These are phyloP conservation scores for Pristis pectinata DNA, from an alignment of 2,797 vertebrate species.

Conservation along the genomic window DNA sequence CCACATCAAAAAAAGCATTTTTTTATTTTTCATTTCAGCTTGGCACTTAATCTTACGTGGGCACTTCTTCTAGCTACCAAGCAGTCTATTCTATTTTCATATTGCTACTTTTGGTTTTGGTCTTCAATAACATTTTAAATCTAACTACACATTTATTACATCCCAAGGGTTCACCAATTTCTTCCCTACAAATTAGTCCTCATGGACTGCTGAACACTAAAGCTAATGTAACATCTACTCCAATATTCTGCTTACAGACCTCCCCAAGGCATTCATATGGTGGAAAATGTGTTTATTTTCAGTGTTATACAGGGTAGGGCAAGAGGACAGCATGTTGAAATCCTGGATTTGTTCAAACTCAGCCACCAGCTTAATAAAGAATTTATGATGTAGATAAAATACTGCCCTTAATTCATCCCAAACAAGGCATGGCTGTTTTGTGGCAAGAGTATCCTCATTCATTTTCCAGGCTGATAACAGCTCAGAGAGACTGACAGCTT, in stretches of 20 bases:
- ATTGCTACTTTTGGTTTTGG: neutral
- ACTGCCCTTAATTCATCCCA: neutral
- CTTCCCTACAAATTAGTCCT: neutral
- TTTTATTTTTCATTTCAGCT: neutral
- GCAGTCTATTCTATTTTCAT: neutral
- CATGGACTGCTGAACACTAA: neutral
- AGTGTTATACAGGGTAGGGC: neutral
- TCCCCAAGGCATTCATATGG: neutral
- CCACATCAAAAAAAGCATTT: neutral
- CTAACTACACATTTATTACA: neutral
- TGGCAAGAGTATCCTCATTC: neutral
- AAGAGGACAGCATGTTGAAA: neutral
- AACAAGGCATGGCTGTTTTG: neutral
- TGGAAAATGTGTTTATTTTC: neutral
- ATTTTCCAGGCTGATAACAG: neutral
- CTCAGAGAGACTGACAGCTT: neutral
- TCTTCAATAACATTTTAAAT: constrained; percentile 24
- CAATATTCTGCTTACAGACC: neutral
- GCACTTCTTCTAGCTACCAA: neutral
- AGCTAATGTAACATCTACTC: neutral
- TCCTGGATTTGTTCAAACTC: neutral
- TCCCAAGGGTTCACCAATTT: neutral
- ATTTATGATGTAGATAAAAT: constrained; percentile 19
- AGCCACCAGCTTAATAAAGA: constrained; percentile 1
- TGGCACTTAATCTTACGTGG: neutral